Evolutionary conservation across 2,797 vertebrate species (phyloP).

Genomic region (Tarsius wallacei): DNA sequence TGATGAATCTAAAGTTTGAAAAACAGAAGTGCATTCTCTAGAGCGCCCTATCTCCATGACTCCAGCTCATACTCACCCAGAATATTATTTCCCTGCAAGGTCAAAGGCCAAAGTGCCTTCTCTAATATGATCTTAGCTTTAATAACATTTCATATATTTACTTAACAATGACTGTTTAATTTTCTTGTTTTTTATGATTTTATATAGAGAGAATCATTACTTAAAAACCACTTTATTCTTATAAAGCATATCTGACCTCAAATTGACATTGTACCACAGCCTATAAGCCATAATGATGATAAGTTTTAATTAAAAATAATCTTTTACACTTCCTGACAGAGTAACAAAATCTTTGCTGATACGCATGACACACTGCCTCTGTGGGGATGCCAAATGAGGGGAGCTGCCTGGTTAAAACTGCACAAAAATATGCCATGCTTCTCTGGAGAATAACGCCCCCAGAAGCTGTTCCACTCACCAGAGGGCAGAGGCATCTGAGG

Average conservation of each 20-base stretch:
- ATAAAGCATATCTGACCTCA: neutral
- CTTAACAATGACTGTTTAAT: neutral
- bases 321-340: neutral
- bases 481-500: neutral
- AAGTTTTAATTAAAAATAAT: conserved; percentile 17
- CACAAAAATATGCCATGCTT: neutral
- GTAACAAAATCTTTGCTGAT: neutral
- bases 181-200: conserved; percentile 25
- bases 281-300: neutral
- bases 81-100: neutral
- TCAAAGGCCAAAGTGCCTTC: neutral
- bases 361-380: neutral
- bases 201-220: conserved; percentile 22
- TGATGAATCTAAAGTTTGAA: neutral
- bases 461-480: neutral
- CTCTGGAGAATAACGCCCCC: neutral
- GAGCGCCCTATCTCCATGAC: neutral
- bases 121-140: neutral
- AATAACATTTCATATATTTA: neutral
- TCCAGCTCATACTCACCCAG: neutral
- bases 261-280: neutral
- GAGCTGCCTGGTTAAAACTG: neutral
- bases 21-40: neutral
- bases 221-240: conserved; percentile 35
- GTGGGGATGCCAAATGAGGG: neutral